Evolutionary conservation across 2,797 vertebrate genomes (phyloP), one percentile per base, ranked within the genome.

Genomic region (Myotis myotis): DNA sequence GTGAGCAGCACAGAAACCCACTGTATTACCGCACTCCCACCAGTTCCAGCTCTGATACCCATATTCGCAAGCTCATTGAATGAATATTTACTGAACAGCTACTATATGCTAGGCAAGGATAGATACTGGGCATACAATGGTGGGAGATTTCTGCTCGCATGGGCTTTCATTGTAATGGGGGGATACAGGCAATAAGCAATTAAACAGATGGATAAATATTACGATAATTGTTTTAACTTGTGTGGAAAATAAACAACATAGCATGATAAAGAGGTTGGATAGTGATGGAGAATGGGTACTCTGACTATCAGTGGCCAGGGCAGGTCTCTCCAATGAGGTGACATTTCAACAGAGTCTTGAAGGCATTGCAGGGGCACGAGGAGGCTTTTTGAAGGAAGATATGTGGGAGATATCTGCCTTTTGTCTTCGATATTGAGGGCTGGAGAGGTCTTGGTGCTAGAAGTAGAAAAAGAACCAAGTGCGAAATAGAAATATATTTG

Each of bases 81-180:
- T 51, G 87, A 60, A 72, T 96, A 80, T 90, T 96, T 47, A 30
- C n/a, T 70, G 60, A 93, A 36, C 53, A 88, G n/a, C 81, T 92
- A 68, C 71, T 96, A 49, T 49, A 20, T 53, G 23, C 38, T 25
- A 57, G 83, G 71, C 20, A 44, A 28, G 49, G 1, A 15, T 41
- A 38, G 38, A 28, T 23, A 51, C 47, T 70, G 60, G 22, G 66
- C n/a, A 47, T 30, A 33, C 10, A 47, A 28, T 10, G 5, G 30
- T 78, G 68, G 86, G 55, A 36, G n/a, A 10, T 22, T 20, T 86
- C 16, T 44, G 2, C 8, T 79, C 19, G 84, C 44, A 5, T 11
- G 33, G 41, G 6, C n/a, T 95, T 89, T 75, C 10, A 25, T 17
- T 82, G n/a, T 55, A 36, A n/a, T 71, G 44, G 30, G 13, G 84